These are phyloP conservation scores for Melanerpes formicivorus DNA, from an alignment of 2,113 vertebrate genomes.

Conservation along the genomic window DNA sequence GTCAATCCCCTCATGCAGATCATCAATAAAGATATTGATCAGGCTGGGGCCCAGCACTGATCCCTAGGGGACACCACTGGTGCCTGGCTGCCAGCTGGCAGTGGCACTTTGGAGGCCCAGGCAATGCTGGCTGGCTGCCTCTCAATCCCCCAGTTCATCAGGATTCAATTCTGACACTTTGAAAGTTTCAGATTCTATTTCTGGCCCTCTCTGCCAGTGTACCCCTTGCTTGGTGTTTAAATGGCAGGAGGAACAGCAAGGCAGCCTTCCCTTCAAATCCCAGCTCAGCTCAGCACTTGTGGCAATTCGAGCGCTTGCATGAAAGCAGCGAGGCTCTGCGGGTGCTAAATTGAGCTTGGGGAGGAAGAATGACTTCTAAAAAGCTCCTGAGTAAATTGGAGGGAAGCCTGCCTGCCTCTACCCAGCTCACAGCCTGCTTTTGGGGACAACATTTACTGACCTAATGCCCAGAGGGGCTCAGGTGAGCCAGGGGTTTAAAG, in stretches of 20 bases:
- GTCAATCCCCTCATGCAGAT: too few relatives aligned
- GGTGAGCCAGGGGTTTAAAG: not conserved
- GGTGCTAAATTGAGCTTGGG: slow-evolving; percentile 28
- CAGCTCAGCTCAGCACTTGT: slow-evolving; percentile 18
- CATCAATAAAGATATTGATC: too few relatives aligned
- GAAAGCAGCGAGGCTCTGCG: not conserved
- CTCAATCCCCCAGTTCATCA: not conserved
- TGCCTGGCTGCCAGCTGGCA: too few relatives aligned
- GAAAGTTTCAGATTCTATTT: slow-evolving; percentile 32
- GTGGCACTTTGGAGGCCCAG: not conserved
- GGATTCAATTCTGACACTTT: slow-evolving; percentile 4
- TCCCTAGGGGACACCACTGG: too few relatives aligned
- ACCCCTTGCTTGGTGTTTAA: not conserved
- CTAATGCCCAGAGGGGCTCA: not conserved
- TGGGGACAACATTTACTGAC: not conserved
- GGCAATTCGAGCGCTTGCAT: slow-evolving; percentile 43
- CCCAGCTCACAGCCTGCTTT: not conserved
- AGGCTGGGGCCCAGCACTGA: too few relatives aligned
- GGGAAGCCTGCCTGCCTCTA: not conserved
- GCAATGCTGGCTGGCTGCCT: not conserved
- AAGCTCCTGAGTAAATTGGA: not conserved
- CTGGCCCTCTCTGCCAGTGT: not conserved
- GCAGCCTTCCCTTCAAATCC: slow-evolving; percentile 13
- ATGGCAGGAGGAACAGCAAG: slow-evolving; percentile 15
- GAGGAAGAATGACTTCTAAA: slow-evolving; percentile 3